Percentiles rank a stretch among this genome's conserved stretches.
These are phyloP conservation scores for Ochropacha duplaris DNA, from an alignment of 2,888 invertebrate genomes.

Conservation along the genomic window DNA sequence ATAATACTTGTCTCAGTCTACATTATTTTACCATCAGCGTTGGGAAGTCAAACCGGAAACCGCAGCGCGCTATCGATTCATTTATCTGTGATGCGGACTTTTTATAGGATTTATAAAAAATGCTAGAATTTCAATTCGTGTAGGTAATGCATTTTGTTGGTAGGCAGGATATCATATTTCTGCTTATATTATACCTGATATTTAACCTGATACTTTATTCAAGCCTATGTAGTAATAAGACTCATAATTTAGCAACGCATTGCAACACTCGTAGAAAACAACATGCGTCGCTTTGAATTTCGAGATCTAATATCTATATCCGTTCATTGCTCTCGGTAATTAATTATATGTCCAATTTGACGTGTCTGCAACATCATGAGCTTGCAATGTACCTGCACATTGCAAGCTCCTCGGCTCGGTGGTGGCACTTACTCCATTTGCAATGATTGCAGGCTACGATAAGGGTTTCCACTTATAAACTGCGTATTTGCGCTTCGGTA, in stretches of 20 bases:
- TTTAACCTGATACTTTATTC: neutral
- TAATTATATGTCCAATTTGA: slow-evolving; percentile 6
- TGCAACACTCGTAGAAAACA: neutral
- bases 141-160: neutral
- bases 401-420: slow-evolving; percentile 14
- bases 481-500: slow-evolving; percentile 19
- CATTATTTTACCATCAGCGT: slow-evolving; percentile 1
- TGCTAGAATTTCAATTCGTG: neutral
- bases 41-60: slow-evolving; percentile 26
- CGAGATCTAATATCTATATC: slow-evolving; percentile 5
- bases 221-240: neutral
- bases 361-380: slow-evolving; percentile 3
- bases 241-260: neutral
- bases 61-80: slow-evolving; percentile 48
- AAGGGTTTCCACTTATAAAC: slow-evolving; percentile 19
- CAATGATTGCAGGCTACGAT: slow-evolving; percentile 20
- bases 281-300: neutral
- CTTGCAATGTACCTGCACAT: slow-evolving; percentile 5
- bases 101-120: neutral
- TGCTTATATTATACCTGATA: neutral
- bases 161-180: neutral
- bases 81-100: slow-evolving; percentile 25
- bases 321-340: slow-evolving; percentile 11
- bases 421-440: slow-evolving; percentile 21
- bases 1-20: slow-evolving; percentile 3